Base-by-base conservation (phyloP, 2,113 vertebrate species). In the Narcine bancroftii region DNA sequence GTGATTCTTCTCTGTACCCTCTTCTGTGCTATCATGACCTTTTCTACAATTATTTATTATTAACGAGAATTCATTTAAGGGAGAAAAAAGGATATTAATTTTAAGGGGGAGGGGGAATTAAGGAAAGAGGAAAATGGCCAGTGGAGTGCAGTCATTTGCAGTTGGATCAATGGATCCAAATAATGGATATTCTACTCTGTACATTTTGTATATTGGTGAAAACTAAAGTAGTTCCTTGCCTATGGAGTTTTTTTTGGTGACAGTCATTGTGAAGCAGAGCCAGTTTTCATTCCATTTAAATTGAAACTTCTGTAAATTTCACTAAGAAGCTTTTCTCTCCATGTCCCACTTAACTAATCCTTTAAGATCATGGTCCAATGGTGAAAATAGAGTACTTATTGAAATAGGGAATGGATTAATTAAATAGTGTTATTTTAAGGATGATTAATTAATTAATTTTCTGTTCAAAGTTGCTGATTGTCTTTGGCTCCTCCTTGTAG, bases 401-500 rank as follows among this genome's bases (percentile, higher is more conserved):
- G 10, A 85, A 36, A 19, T 85, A 56, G 56, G 29, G 47, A 85
- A 56, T 53, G 2, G 26, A 0, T n/a, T 29, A 56, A 85, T 56
- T 33, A 33, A 33, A 6, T 29, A 45, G 21, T 87, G n/a, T 87
- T 50, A 60, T 19, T 36, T 36, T 63, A 29, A 89, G 36, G 2
- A 66, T 13, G 4, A 3, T 26, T 13, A 21, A 60, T 39, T 45
- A 81, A 9, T 53, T 53, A 83, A 5, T 11, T 63, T 60, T 91
- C 10, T 47, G 24, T 33, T 10, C 13, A 71, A 89, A 24, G 42
- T 26, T 11, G 24, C 65, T 71, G 39, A 39, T 11, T 69, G 24
- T 33, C 45, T 66, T 91, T 42, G 2, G 24, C 71, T 69, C 15
- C 81, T 19, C 13, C 53, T 92, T 92, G 33, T 94, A 98, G 97